Evolutionary conservation across 2,797 vertebrate species (phyloP), one percentile per base, ranked within the genome.

Genomic region (Cossypha polioptera): DNA sequence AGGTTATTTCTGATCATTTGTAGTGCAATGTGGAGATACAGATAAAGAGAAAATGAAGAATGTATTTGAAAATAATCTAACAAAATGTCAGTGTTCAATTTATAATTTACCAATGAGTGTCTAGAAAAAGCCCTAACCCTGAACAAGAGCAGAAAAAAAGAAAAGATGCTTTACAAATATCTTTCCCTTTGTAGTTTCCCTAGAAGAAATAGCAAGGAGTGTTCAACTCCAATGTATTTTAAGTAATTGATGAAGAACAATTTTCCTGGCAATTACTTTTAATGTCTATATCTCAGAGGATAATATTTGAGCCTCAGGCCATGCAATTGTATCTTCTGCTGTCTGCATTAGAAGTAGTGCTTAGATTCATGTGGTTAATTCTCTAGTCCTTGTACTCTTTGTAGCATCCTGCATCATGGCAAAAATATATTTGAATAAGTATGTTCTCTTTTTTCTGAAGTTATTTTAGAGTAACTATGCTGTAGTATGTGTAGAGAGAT

Each of bases 261-360:
- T 84, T 83, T 90, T 93, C 71, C 55, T 76, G 73, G 28, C 16
- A 20, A 92, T 96, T 89, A 85, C 66, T 93, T 93, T 84, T 86
- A 84, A 84, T 79, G 62, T 85, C 59, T 73, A 0, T 68, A 58
- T 87, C 59, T 92, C 62, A 67, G 33, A 61, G 75, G 45, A 69
- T 67, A 85, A 91, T 80, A 82, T 74, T 85, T 91, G 75, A 94
- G 91, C 91, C 75, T 79, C 21, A 24, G 75, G 78, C 69, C 1
- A 1, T 7, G 16, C 68, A 87, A 53, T 87, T 55, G 3, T 73
- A 28, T 91, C 48, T 86, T 90, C 73, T 69, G 38, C 80, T 78
- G 48, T 72, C 69, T 95, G 62, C 55, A 33, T 84, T 35, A 57
- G 69, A 90, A 94, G 81, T 50, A 86, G 31, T 40, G 47, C 55